Evolutionary conservation across 2,797 vertebrate species (phyloP).

Genomic region (Vireo griseus): DNA sequence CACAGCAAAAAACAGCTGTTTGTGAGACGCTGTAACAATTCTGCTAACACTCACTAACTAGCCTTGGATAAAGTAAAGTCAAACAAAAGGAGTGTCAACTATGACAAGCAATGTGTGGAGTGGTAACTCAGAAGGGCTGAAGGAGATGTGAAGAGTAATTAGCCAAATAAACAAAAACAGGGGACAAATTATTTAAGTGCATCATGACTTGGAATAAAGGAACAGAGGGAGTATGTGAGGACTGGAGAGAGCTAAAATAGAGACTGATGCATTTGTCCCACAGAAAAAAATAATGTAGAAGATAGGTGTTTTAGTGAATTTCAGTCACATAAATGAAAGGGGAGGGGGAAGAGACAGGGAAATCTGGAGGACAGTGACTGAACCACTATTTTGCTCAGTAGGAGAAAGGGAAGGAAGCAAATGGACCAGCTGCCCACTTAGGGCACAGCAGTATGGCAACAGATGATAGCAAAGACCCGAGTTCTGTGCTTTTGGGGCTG

Average conservation of each 20-base stretch:
- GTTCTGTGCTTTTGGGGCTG: neutral
- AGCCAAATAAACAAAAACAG: neutral
- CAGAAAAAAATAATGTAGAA: neutral
- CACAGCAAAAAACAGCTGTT: neutral
- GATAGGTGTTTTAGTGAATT: neutral
- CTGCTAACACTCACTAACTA: neutral
- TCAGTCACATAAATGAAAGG: neutral
- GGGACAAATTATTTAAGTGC: neutral
- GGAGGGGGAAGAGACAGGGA: neutral
- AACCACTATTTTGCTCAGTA: neutral
- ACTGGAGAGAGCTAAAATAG: neutral
- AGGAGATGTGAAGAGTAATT: neutral
- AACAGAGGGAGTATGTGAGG: neutral
- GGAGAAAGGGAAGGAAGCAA: neutral
- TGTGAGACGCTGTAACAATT: neutral
- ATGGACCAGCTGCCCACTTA: neutral
- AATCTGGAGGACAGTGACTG: neutral
- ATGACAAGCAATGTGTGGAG: neutral
- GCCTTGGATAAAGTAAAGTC: neutral
- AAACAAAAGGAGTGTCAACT: slow-evolving; percentile 11
- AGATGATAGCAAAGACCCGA: neutral
- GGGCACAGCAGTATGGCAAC: neutral
- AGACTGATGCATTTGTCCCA: neutral
- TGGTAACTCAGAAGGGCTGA: neutral
- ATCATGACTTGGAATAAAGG: neutral